phyloP scores from a whole-genome alignment of 2,797 vertebrate genomes.

The Ficedula albicollis region DNA sequence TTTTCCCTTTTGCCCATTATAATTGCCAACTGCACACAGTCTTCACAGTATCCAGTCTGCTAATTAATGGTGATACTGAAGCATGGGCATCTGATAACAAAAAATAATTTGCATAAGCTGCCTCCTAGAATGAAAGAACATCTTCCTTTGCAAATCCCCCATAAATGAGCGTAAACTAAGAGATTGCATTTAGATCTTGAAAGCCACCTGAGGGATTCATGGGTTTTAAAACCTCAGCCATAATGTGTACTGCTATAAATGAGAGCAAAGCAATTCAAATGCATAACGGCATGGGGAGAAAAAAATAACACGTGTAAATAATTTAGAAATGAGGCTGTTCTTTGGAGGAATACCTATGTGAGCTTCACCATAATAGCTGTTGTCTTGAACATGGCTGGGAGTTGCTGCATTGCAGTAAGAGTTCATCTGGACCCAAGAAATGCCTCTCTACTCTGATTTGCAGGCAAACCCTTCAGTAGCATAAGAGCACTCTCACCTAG shows the following conservation, averaged over 20 bases:
- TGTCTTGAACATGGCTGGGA: background rate
- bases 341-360: background rate
- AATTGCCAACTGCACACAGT: background rate
- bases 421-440: background rate
- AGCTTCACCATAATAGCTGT: background rate
- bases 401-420: background rate
- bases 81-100: conserved; percentile 13
- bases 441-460: background rate
- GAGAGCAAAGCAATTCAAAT: conserved; percentile 8
- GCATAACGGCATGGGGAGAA: background rate
- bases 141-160: background rate
- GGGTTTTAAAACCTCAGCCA: background rate
- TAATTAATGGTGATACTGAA: background rate
- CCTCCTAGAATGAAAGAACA: background rate
- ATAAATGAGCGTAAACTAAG: conserved; percentile 3
- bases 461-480: background rate
- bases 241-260: background rate
- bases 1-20: background rate
- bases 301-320: conserved; percentile 26
- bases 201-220: background rate
- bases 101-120: conserved; percentile 21
- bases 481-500: background rate
- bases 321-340: conserved; percentile 1
- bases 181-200: conserved; percentile 13
- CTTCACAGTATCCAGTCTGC: background rate